Conservation (phyloP, 2,888 invertebrate genomes). For the Nephrotoma appendiculata region DNA sequence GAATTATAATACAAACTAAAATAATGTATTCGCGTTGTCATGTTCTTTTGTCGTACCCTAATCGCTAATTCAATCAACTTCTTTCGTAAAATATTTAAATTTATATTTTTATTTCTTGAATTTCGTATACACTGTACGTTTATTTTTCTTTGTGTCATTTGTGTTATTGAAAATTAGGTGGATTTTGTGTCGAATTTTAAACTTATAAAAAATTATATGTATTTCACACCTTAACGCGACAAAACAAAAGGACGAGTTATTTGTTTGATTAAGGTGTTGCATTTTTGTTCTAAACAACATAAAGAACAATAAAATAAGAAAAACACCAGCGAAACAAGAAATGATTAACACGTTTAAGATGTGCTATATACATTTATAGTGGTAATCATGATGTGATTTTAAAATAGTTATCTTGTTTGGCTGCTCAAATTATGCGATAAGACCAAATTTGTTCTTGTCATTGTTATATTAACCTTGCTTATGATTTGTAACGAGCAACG, state of each 20-base stretch:
- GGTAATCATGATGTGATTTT: not conserved
- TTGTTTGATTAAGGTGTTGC: not conserved
- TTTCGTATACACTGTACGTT: not conserved
- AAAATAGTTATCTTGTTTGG: not conserved
- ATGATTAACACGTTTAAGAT: not conserved
- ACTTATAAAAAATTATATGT: not conserved
- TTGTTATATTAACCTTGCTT: too few species aligned
- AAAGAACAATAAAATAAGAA: not conserved
- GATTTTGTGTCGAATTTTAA: not conserved
- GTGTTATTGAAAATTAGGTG: not conserved
- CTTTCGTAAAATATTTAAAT: not conserved
- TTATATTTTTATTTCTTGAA: not conserved
- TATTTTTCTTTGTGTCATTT: not conserved
- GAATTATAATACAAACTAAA: not conserved
- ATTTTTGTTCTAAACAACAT: not conserved
- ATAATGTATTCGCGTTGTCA: not conserved
- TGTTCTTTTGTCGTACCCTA: not conserved
- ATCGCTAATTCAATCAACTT: not conserved
- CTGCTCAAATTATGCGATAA: not conserved
- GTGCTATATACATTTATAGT: not conserved
- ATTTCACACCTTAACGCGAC: not conserved
- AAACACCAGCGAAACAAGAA: not conserved
- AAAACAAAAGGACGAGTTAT: not conserved
- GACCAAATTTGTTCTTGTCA: not conserved
- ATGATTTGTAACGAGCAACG: too few species aligned